Base-by-base conservation (phyloP, 2,113 vertebrate species). In the Syngnathus scovelli region DNA sequence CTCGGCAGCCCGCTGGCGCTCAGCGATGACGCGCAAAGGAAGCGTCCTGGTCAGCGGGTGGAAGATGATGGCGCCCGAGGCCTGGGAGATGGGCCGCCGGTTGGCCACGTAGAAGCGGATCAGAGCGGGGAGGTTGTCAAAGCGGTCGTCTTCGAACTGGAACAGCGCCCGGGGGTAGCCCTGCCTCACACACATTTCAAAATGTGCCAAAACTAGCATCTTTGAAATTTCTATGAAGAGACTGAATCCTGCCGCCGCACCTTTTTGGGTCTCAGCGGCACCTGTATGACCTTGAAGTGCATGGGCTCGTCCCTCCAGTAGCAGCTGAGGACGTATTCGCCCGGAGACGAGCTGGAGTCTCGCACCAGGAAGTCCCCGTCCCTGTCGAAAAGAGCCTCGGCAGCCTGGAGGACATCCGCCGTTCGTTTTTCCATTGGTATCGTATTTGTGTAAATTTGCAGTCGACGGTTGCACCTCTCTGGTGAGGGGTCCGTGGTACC, bases 301-400 rank as follows among this genome's bases (percentile, higher is more conserved):
- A 95, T 87, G 21, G 78, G 84, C 33, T 83, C 83, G 5, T 91
- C 85, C 49, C 23, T 87, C 92, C 93, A 94, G 62, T 70, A 86
- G 81, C 93, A 95, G 70, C 91, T 94, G 67, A 96, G 79, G 44
- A 95, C 93, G 0, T 91, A 94, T 76, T 93, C 88, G 0, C 90
- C 86, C 0, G 77, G 71, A 33, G 90, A 84, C 7, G 89, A 91
- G 60, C 80, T 81, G 0, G 89, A 93, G 44, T 93, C 90, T 0
- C 93, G 90, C 18, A 96, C 93, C 61, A 96, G 88, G 83, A 96
- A 96, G 75, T 96, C 94, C 0, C 94, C 93, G 0, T 96, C 92
- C 44, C 83, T 83, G 73, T 81, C 81, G 18, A 95, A 82, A 64
- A 94, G 70, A 56, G 81, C 55, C 74, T 96, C 94, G 0, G 93